These are phyloP conservation scores for Teleiodes luculella DNA, from an alignment of 2,888 invertebrate species.

Conservation along the genomic window DNA sequence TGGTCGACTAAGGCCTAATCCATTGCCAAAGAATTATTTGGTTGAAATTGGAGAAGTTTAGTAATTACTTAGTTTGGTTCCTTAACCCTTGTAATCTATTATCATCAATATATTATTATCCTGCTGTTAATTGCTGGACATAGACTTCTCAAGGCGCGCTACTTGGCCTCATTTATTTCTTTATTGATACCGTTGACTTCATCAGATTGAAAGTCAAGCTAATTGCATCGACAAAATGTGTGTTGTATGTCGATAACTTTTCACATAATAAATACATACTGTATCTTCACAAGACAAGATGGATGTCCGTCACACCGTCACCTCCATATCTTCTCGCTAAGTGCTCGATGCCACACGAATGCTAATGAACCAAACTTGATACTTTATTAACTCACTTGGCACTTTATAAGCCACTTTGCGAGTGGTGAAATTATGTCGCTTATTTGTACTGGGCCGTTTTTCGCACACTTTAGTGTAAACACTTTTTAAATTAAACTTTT, in stretches of 20 bases:
- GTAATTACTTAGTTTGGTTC: too few relatives aligned
- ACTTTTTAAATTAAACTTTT: too few relatives aligned
- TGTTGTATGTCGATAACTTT: background rate
- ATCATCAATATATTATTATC: too few relatives aligned
- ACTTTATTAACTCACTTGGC: conserved; percentile 16
- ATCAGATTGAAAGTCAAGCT: background rate
- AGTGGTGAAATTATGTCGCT: conserved; percentile 11
- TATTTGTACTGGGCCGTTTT: conserved; percentile 1
- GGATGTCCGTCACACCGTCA: conserved; percentile 56
- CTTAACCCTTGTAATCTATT: too few relatives aligned
- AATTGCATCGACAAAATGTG: background rate
- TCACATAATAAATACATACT: conserved; percentile 3
- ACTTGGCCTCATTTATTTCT: too few relatives aligned
- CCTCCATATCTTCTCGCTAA: conserved; percentile 51
- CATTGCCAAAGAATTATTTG: too few relatives aligned
- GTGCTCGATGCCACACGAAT: conserved; percentile 51
- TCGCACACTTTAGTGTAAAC: background rate
- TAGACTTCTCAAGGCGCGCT: too few relatives aligned
- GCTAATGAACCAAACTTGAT: conserved; percentile 45
- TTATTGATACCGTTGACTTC: too few relatives aligned
- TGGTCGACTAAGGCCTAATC: too few relatives aligned
- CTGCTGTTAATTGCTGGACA: too few relatives aligned
- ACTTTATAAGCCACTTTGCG: conserved; percentile 18
- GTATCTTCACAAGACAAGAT: conserved; percentile 41
- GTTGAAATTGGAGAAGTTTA: too few relatives aligned